A percentile compares a stretch with the other conserved stretches of the same genome.
Evolutionary conservation across 2,113 vertebrate genomes (phyloP).

Genomic region (Barbus barbus): DNA sequence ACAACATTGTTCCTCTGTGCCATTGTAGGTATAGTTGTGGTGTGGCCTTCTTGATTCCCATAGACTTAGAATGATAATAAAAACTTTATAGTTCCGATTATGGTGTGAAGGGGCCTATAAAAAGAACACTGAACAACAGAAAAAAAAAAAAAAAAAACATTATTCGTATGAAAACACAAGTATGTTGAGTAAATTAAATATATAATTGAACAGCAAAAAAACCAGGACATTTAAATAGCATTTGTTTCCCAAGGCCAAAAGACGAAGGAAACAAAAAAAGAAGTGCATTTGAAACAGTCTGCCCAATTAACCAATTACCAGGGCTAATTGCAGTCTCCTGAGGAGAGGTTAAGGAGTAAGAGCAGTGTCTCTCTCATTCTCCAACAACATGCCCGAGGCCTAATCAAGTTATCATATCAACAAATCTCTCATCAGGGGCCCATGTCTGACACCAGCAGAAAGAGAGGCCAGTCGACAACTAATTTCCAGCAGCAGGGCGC

Average conservation of each 20-base stretch:
- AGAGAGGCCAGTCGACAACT: conserved; percentile 79
- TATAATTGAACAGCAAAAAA: background rate
- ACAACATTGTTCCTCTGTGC: background rate
- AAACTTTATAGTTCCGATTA: background rate
- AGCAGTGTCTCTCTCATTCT: conserved; percentile 74
- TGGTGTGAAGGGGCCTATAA: background rate
- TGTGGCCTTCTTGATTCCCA: background rate
- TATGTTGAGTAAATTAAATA: conserved; percentile 13
- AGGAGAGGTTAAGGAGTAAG: conserved; percentile 87
- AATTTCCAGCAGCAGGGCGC: conserved; percentile 89
- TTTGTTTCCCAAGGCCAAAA: background rate
- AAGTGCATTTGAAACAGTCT: background rate
- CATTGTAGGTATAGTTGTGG: background rate
- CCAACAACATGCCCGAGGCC: conserved; percentile 68
- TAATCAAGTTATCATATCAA: conserved; percentile 93
- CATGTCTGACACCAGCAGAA: conserved; percentile 75
- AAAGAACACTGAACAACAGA: background rate
- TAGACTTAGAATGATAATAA: background rate
- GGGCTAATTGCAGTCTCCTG: conserved; percentile 79
- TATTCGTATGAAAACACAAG: background rate
- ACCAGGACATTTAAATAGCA: background rate
- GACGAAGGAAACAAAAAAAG: background rate
- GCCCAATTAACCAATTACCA: conserved; percentile 75
- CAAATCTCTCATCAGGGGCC: conserved; percentile 75
- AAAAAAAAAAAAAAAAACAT: background rate